These are phyloP conservation scores for Cyphomyrus plagiostoma DNA, from an alignment of 2,113 vertebrate species.

Conservation along the genomic window DNA sequence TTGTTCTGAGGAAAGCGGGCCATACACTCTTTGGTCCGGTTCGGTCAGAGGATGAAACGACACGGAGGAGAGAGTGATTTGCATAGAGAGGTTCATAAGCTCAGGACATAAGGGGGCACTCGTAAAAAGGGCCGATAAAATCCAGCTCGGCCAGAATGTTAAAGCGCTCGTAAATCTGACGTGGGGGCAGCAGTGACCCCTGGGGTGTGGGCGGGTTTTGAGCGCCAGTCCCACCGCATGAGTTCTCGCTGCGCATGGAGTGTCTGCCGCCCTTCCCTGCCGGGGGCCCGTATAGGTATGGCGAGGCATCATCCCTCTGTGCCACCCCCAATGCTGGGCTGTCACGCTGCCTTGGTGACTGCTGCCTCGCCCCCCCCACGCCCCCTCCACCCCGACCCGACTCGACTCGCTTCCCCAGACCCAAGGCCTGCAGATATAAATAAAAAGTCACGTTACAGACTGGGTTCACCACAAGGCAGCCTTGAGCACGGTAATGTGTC, in stretches of 20 bases:
- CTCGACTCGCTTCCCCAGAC: slow-evolving; percentile 73
- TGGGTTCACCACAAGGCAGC: slow-evolving; percentile 65
- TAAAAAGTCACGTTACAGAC: slow-evolving; percentile 71
- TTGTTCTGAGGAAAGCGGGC: neutral
- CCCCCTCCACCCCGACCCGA: slow-evolving; percentile 41
- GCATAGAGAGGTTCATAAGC: slow-evolving; percentile 72
- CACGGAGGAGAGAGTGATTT: slow-evolving; percentile 56
- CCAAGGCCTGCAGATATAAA: slow-evolving; percentile 74
- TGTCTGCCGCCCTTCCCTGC: slow-evolving; percentile 51
- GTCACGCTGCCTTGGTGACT: slow-evolving; percentile 58
- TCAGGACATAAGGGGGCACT: slow-evolving; percentile 65
- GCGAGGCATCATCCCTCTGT: slow-evolving; percentile 54
- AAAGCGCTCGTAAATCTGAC: slow-evolving; percentile 66
- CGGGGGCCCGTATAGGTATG: slow-evolving; percentile 53
- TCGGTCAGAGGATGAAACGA: neutral
- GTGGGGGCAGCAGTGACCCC: slow-evolving; percentile 57
- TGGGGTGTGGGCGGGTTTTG: slow-evolving; percentile 38
- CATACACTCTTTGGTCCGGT: neutral
- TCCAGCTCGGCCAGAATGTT: slow-evolving; percentile 70
- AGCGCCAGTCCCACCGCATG: slow-evolving; percentile 46
- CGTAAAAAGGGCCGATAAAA: slow-evolving; percentile 64
- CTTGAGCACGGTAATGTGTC: slow-evolving; percentile 69
- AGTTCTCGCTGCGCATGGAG: slow-evolving; percentile 58
- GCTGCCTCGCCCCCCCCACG: slow-evolving; percentile 44
- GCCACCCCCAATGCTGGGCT: slow-evolving; percentile 43